Percentiles rank a stretch among this genome's conserved stretches.
Evolutionary conservation across 2,888 invertebrate species (phyloP).

Genomic region (Hydriomena furcata): DNA sequence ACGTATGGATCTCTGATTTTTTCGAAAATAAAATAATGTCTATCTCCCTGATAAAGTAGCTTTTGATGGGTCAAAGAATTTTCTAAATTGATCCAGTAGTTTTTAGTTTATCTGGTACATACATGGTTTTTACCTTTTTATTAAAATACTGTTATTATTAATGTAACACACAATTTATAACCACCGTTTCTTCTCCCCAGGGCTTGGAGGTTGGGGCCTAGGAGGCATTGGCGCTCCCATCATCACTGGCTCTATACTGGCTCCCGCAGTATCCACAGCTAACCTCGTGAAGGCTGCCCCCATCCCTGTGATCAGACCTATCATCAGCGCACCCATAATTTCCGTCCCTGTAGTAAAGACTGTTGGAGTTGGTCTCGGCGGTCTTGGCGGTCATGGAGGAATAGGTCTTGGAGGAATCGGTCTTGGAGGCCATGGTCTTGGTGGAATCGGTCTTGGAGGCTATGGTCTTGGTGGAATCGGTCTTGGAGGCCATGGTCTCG

Average conservation of each 20-base stretch:
- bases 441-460: conserved; percentile 30
- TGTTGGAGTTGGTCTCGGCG: conserved; percentile 31
- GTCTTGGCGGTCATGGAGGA: conserved; percentile 33
- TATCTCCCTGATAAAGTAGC: no score
- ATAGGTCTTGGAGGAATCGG: no score
- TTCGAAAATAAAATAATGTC: no score
- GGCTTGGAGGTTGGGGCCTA: conserved; percentile 13
- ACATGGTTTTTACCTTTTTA: no score
- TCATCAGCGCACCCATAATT: conserved; percentile 49
- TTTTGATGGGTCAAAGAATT: no score
- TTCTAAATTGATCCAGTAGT: no score
- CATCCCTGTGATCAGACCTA: conserved; percentile 60
- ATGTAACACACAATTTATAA: no score
- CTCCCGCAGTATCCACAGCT: conserved; percentile 64
- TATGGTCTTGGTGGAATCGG: conserved; percentile 37
- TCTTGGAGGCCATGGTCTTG: conserved; percentile 25
- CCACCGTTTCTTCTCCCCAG: background rate
- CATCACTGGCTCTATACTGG: conserved; percentile 44
- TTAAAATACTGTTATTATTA: no score
- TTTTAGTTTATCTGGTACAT: no score
- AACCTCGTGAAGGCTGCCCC: conserved; percentile 65
- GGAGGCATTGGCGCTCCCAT: conserved; percentile 30
- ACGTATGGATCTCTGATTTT: no score
- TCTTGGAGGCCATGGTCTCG: conserved; percentile 26
- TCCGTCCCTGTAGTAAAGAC: conserved; percentile 49